These are phyloP conservation scores for Ctenomys sociabilis DNA, from an alignment of 2,113 vertebrate genomes.

Conservation along the genomic window DNA sequence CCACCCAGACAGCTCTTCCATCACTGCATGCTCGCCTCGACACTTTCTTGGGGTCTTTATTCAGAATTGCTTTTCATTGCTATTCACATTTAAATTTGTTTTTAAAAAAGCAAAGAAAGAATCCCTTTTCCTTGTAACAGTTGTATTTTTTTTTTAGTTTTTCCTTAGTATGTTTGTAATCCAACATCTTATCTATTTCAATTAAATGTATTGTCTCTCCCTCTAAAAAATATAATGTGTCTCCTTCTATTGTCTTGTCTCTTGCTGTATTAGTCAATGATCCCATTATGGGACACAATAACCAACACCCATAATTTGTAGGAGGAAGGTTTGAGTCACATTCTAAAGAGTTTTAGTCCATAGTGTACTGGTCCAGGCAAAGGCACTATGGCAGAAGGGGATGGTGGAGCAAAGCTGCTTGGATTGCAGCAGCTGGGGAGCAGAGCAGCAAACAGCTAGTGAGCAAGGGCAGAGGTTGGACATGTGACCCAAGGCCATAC, in stretches of 20 bases:
- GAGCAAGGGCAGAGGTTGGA: not conserved
- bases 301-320: not conserved
- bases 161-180: not conserved
- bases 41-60: not conserved
- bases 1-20: not conserved
- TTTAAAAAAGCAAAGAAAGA: not conserved
- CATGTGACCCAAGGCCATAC: not conserved
- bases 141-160: not conserved
- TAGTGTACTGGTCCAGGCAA: not conserved
- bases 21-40: not conserved
- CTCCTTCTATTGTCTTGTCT: not conserved
- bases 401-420: not conserved
- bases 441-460: not conserved
- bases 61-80: conserved; percentile 8
- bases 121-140: not conserved
- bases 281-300: not conserved
- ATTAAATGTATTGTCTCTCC: not conserved
- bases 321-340: not conserved
- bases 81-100: not conserved
- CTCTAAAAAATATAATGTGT: not conserved
- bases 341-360: not conserved
- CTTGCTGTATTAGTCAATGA: not conserved
- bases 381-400: not conserved
- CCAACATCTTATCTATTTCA: not conserved
- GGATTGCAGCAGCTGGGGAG: not conserved